Percentiles rank a stretch among this genome's conserved stretches.
Evolutionary conservation across 2,888 invertebrate genomes (phyloP).

Genomic region (Diadegma fenestrale): DNA sequence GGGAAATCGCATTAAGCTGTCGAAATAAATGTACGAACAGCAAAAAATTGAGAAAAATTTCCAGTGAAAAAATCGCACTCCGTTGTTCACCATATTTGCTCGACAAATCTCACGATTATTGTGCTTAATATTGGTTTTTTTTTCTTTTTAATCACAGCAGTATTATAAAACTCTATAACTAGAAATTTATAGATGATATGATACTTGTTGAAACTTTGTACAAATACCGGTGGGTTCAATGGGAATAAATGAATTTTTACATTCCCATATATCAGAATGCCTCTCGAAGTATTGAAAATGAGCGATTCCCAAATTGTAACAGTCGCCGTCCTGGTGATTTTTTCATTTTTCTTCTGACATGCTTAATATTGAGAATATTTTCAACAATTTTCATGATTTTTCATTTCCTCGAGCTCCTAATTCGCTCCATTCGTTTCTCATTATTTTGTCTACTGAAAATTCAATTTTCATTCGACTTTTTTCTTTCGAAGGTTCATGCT

Average conservation of each 20-base stretch:
- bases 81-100: neutral
- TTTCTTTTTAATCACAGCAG: neutral
- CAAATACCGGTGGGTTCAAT: conserved; percentile 18
- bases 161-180: conserved; percentile 3
- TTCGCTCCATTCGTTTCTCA: neutral
- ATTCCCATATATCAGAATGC: neutral
- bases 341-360: neutral
- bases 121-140: conserved; percentile 1
- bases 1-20: neutral
- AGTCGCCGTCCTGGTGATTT: neutral
- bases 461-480: neutral
- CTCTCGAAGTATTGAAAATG: neutral
- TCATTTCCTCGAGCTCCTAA: neutral
- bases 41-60: neutral
- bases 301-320: neutral
- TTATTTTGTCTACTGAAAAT: no score
- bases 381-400: neutral
- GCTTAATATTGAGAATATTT: neutral
- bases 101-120: neutral
- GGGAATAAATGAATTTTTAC: conserved; percentile 16
- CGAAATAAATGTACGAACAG: neutral
- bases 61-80: neutral
- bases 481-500: neutral
- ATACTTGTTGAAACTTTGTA: conserved; percentile 24
- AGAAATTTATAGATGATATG: neutral